Base-by-base conservation (phyloP, 1,140 invertebrate species). In the Orussus abietinus region DNA sequence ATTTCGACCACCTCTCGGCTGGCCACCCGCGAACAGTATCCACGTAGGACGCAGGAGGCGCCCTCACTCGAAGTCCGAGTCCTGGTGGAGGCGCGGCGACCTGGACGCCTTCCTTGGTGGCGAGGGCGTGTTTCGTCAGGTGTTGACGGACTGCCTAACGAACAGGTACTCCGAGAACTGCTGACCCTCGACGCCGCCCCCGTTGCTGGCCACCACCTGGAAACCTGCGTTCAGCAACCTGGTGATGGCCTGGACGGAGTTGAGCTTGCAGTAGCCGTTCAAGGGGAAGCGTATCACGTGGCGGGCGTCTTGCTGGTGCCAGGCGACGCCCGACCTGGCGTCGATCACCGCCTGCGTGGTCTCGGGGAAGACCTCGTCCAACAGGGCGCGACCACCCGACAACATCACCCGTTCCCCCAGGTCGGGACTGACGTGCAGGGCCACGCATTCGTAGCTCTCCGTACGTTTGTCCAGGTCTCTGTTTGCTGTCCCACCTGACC, bases 151-250 rank as follows among this genome's bases (percentile, higher is more conserved):
- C 49, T 82, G 83, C 46, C 86, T 73, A 13, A 88, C 81, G 64
- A 94, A 90, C 40, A 95, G 75, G 71, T 93, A 95, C 70, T 94
- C 91, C 55, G 88, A 92, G 74, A 92, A 93, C 67, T 93, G 90
- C 62, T 93, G 90, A 1, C 88, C 88, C 59, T 93, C 90, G 7
- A 92, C 89, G 5, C 90, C 90, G 5, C 89, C 89, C 0, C 90
- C 89, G 55, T 86, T 90, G 56, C 88, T 90, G 1, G 90, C 90
- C 6, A 84, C 81, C 28, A 94, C 79, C 42, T 77, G 77, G 64
- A 94, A 94, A 20, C 84, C 83, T 42, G 83, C 77, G 66, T 92
- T 92, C n/a, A 94, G 74, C 14, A 95, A 78, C 59, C 90, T 81
- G 45, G 87, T 87, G 47, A 94, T 86, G 18, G 90, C 88, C 71